phyloP scores from a whole-genome alignment of 1,140 invertebrate species.

The Amyelois transitella region DNA sequence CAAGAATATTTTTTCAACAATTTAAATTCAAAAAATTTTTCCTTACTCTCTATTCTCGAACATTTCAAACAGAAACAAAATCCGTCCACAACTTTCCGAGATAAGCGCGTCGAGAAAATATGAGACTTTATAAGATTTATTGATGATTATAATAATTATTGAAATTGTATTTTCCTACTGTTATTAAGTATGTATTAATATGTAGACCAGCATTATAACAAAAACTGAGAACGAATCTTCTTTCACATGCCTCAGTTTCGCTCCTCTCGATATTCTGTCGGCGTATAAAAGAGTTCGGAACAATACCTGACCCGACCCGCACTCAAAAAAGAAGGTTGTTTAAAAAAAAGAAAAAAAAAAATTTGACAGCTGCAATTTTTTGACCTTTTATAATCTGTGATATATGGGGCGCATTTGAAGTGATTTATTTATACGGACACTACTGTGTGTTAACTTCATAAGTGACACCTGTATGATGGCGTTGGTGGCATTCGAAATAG shows the following conservation, averaged over 20 bases:
- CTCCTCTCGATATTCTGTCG: background rate
- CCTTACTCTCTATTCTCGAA: too few species aligned
- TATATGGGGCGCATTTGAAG: constrained; percentile 3
- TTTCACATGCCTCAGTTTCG: background rate
- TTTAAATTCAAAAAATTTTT: too few species aligned
- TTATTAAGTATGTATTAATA: too few species aligned
- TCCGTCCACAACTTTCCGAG: too few species aligned
- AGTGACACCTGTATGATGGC: background rate
- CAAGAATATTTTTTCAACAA: too few species aligned
- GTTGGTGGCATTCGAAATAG: background rate
- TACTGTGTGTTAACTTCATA: background rate
- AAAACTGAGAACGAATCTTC: background rate
- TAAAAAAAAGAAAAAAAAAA: background rate
- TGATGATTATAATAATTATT: too few species aligned
- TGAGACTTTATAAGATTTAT: too few species aligned
- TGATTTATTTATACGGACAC: constrained; percentile 1
- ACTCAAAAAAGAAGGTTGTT: background rate
- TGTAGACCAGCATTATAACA: background rate
- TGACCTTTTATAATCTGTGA: constrained; percentile 8
- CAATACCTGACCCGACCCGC: background rate
- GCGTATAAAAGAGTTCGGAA: background rate
- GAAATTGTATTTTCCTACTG: too few species aligned
- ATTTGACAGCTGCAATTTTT: constrained; percentile 15
- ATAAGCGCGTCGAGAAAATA: too few species aligned
- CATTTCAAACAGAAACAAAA: too few species aligned